Conservation (phyloP, 1,140 invertebrate genomes). For the Platyscapa corneri region DNA sequence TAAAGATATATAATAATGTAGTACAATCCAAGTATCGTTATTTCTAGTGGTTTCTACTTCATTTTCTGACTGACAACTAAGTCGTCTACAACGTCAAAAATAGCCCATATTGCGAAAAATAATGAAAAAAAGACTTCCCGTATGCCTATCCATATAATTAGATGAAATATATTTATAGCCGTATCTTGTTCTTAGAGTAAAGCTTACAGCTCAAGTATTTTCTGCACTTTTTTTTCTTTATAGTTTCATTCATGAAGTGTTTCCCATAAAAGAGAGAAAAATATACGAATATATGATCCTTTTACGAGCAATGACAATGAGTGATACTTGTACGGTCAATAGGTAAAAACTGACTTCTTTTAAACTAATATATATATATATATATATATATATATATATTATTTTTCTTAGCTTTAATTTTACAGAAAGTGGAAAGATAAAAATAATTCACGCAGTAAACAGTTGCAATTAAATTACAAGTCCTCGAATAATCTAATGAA, state of each 20-base stretch:
- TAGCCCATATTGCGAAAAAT: not conserved
- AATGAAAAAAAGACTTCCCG: not conserved
- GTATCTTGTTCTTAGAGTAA: not conserved
- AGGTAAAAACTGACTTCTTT: too few species aligned
- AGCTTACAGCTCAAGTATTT: not conserved
- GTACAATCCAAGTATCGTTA: too few species aligned
- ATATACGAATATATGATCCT: not conserved
- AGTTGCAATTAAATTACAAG: constrained; percentile 61
- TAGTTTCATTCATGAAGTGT: not conserved
- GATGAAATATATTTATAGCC: constrained; percentile 2
- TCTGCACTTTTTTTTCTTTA: not conserved
- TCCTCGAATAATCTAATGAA: constrained; percentile 58
- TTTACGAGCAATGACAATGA: not conserved
- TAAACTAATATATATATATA: too few species aligned
- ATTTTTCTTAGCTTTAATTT: too few species aligned
- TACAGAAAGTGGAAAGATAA: not conserved
- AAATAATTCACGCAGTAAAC: not conserved
- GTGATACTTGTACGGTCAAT: not conserved
- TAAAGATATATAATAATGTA: too few species aligned
- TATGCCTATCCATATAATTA: constrained; percentile 16
- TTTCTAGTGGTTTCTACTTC: too few species aligned
- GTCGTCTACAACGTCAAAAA: too few species aligned
- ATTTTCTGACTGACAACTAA: not conserved
- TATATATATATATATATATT: too few species aligned
- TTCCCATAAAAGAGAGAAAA: not conserved